A percentile compares a stretch with the other conserved stretches of the same genome.
Conservation (phyloP, 2,888 invertebrate genomes). For the Physocephala rufipes region DNA sequence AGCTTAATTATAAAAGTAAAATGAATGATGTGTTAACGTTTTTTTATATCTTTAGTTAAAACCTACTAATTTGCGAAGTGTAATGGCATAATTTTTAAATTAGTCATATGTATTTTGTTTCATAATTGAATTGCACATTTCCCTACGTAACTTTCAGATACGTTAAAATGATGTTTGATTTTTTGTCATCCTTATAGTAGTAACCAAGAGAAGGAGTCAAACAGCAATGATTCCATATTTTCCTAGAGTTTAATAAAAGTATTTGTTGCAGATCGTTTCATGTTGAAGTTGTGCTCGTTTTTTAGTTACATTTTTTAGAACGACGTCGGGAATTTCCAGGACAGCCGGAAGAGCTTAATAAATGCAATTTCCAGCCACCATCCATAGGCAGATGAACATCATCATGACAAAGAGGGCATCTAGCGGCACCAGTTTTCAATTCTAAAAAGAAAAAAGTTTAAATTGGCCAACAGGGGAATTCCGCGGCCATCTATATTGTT, state of each 20-base stretch:
- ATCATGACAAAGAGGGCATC: slow-evolving; percentile 86
- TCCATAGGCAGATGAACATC: slow-evolving; percentile 80
- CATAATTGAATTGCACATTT: slow-evolving; percentile 47
- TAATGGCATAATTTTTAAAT: slow-evolving; percentile 41
- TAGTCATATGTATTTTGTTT: slow-evolving; percentile 36
- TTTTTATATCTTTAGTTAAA: slow-evolving; percentile 21
- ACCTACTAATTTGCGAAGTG: slow-evolving; percentile 15
- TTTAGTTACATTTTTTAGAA: slow-evolving; percentile 52
- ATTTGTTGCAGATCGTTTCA: not conserved
- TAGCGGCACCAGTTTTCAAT: slow-evolving; percentile 72
- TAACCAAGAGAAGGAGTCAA: slow-evolving; percentile 31
- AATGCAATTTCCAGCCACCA: slow-evolving; percentile 81
- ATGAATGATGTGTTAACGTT: not conserved
- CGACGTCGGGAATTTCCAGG: slow-evolving; percentile 65
- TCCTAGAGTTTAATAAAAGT: slow-evolving; percentile 8
- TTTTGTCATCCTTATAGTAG: slow-evolving; percentile 44
- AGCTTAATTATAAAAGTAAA: slow-evolving; percentile 31
- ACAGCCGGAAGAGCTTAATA: slow-evolving; percentile 66
- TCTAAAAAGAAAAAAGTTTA: slow-evolving; percentile 31
- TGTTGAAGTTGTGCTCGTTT: slow-evolving; percentile 31
- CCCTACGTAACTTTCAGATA: slow-evolving; percentile 42
- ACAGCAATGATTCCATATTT: slow-evolving; percentile 19
- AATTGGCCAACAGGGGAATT: too few species aligned
- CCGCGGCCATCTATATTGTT: too few species aligned
- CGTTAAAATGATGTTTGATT: slow-evolving; percentile 44